phyloP scores from a whole-genome alignment of 1,140 invertebrate genomes.

The Eupristina koningsbergeri region DNA sequence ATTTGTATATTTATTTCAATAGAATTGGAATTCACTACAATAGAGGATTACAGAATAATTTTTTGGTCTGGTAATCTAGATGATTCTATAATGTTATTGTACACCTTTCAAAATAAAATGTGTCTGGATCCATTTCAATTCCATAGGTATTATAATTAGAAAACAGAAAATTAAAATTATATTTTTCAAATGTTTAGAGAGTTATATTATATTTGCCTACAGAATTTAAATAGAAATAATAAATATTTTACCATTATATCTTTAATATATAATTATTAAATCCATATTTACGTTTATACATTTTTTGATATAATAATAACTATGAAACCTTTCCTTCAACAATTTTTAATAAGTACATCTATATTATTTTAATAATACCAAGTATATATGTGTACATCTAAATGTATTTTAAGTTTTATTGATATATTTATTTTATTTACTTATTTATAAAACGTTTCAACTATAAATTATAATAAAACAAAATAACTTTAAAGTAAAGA shows the following conservation, averaged over 20 bases:
- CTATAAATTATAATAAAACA: not conserved
- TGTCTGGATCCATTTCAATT: constrained; percentile 81
- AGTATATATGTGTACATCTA: not conserved
- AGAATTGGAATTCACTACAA: constrained; percentile 83
- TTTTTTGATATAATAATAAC: too few species aligned
- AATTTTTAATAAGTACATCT: not conserved
- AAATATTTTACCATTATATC: too few species aligned
- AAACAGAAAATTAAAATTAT: too few species aligned
- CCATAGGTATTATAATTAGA: constrained; percentile 76
- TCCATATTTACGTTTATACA: too few species aligned
- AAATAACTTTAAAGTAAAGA: not conserved
- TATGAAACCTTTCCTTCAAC: not conserved
- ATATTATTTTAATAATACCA: not conserved
- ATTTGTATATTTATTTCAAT: constrained; percentile 23
- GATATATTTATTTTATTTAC: too few species aligned
- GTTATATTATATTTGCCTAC: too few species aligned
- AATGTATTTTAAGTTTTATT: too few species aligned
- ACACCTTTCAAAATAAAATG: constrained; percentile 75
- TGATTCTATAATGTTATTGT: constrained; percentile 79
- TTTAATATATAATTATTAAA: not conserved
- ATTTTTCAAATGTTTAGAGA: too few species aligned
- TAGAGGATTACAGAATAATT: constrained; percentile 82
- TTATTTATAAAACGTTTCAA: not conserved
- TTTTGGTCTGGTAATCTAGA: constrained; percentile 88
- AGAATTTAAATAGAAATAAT: too few species aligned